phyloP scores from a whole-genome alignment of 2,113 vertebrate genomes.

The Chascanopsetta lugubris region DNA sequence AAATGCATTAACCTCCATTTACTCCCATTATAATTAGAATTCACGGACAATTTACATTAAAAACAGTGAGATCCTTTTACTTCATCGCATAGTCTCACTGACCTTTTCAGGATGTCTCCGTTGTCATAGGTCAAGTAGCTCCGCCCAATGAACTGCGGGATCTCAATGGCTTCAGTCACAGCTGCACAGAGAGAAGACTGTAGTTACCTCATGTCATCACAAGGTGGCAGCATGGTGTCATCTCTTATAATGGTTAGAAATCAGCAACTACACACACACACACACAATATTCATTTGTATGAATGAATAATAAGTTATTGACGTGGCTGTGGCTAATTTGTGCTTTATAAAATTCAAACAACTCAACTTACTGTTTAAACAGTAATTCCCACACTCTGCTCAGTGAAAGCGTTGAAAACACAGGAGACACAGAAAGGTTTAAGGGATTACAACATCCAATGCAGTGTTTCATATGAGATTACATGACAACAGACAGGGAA shows the following conservation, averaged over 20 bases:
- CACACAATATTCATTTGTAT: neutral
- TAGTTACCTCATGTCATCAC: slow-evolving; percentile 45
- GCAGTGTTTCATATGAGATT: slow-evolving; percentile 19
- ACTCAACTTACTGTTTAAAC: slow-evolving; percentile 93
- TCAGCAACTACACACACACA: neutral
- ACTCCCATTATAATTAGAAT: neutral
- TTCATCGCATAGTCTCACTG: too few relatives aligned
- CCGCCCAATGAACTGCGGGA: slow-evolving; percentile 96
- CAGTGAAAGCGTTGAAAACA: slow-evolving; percentile 79
- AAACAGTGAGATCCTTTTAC: too few relatives aligned
- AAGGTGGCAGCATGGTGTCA: slow-evolving; percentile 38
- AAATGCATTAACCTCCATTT: too few relatives aligned
- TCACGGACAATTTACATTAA: too few relatives aligned
- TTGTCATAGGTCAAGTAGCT: slow-evolving; percentile 94
- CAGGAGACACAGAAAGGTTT: slow-evolving; percentile 52
- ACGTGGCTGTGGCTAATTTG: neutral
- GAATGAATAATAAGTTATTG: neutral
- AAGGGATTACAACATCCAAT: slow-evolving; percentile 34
- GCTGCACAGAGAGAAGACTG: slow-evolving; percentile 76
- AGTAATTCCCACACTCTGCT: slow-evolving; percentile 97
- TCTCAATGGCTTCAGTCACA: slow-evolving; percentile 93
- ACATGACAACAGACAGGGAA: slow-evolving; percentile 10
- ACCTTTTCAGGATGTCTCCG: slow-evolving; percentile 94
- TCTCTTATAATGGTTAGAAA: neutral
- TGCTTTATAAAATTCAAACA: neutral